phyloP scores from a whole-genome alignment of 2,888 invertebrate species.

The Octodonta nipae region DNA sequence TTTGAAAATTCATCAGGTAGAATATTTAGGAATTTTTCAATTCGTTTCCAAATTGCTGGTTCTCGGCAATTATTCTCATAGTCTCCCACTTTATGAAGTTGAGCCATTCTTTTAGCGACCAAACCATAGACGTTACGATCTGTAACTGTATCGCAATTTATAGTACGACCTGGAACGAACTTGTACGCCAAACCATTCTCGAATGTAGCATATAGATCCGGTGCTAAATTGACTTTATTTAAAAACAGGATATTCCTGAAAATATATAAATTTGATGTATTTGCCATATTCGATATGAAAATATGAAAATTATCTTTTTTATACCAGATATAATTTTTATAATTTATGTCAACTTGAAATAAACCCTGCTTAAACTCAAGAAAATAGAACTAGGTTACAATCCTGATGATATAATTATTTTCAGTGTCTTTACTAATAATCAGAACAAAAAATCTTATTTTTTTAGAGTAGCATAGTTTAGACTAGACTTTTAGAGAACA shows the following conservation, averaged over 20 bases:
- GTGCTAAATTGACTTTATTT: constrained; percentile 64
- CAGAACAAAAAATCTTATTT: too few species aligned
- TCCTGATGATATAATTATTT: too few species aligned
- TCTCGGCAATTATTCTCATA: constrained; percentile 28
- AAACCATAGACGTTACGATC: constrained; percentile 54
- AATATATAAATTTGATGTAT: too few species aligned
- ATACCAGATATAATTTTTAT: too few species aligned
- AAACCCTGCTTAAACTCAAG: too few species aligned
- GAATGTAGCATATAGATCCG: constrained; percentile 79
- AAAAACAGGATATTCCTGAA: constrained; percentile 44
- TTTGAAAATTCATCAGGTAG: constrained; percentile 59
- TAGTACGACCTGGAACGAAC: constrained; percentile 69
- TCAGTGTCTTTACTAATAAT: too few species aligned
- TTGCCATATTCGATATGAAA: too few species aligned
- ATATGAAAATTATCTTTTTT: too few species aligned
- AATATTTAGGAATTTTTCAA: constrained; percentile 57
- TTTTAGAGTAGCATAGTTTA: too few species aligned
- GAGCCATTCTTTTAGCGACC: constrained; percentile 71
- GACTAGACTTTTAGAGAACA: too few species aligned
- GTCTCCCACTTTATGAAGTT: constrained; percentile 55
- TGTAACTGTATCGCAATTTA: constrained; percentile 51
- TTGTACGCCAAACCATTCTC: constrained; percentile 88
- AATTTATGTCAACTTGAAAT: too few species aligned
- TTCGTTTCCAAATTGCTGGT: constrained; percentile 65
- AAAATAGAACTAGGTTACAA: too few species aligned